phyloP scores from a whole-genome alignment of 2,113 vertebrate species.

The Ailurus styani region DNA sequence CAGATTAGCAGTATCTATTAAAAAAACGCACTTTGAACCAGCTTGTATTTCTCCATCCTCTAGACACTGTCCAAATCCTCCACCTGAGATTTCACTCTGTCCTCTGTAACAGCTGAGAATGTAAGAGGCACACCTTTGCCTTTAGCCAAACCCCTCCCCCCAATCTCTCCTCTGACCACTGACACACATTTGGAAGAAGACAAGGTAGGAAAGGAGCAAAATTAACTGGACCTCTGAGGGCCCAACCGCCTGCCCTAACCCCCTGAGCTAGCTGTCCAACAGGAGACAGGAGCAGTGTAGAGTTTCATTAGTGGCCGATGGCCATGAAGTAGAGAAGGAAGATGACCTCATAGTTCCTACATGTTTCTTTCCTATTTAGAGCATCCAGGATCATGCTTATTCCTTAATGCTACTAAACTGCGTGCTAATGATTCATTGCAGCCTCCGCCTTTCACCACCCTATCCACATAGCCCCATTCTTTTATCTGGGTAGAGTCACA shows the following conservation, averaged over 20 bases:
- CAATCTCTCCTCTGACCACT: conserved; percentile 17
- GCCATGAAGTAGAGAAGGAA: conserved; percentile 50
- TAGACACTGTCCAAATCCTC: neutral
- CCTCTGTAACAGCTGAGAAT: neutral
- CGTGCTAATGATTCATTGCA: neutral
- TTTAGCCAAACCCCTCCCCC: neutral
- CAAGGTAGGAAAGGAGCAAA: conserved; percentile 42
- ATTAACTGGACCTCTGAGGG: neutral
- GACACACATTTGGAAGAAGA: conserved; percentile 34
- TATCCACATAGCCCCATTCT: neutral
- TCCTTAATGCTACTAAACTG: conserved; percentile 26
- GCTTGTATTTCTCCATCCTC: neutral
- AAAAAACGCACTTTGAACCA: neutral
- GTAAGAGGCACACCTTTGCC: neutral
- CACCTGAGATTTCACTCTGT: conserved; percentile 16
- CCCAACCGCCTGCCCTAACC: neutral
- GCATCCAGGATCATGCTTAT: conserved; percentile 15
- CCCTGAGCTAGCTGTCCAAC: neutral
- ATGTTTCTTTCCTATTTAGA: conserved; percentile 55
- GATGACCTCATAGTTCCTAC: conserved; percentile 56
- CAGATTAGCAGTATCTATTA: conserved; percentile 15
- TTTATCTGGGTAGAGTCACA: neutral
- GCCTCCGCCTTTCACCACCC: conserved; percentile 10
- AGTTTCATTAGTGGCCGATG: conserved; percentile 43
- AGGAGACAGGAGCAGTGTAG: conserved; percentile 31